Evolutionary conservation across 2,888 invertebrate genomes (phyloP).

Genomic region (Calameuta filiformis): DNA sequence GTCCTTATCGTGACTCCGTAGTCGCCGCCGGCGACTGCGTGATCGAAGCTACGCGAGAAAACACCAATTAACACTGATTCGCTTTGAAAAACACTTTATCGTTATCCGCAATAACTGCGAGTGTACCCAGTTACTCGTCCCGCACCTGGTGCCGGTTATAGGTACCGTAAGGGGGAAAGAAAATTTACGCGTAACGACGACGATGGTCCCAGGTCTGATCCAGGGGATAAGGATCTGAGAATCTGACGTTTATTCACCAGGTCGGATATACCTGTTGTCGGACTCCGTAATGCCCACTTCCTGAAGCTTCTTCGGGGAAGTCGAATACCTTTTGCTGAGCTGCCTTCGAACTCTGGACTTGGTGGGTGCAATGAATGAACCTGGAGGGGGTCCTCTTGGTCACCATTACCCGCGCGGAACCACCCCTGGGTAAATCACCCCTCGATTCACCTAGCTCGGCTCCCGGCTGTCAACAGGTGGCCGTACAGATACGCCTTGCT

Average conservation of each 20-base stretch:
- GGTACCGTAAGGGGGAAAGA: background rate
- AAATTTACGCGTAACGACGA: background rate
- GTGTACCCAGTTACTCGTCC: background rate
- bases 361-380: background rate
- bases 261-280: background rate
- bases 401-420: background rate
- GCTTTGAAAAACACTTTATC: conserved; percentile 48
- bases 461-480: conserved; percentile 63
- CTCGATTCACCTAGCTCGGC: conserved; percentile 48
- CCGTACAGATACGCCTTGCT: conserved; percentile 53
- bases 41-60: conserved; percentile 42
- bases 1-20: conserved; percentile 20
- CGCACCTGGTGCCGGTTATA: background rate
- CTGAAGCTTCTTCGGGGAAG: background rate
- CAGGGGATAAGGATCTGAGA: background rate
- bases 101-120: conserved; percentile 35
- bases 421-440: conserved; percentile 13
- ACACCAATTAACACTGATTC: conserved; percentile 52
- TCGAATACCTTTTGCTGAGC: background rate
- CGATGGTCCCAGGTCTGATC: background rate
- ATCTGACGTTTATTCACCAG: background rate
- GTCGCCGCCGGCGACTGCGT: conserved; percentile 3
- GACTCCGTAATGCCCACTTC: background rate
- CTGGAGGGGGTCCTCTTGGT: background rate
- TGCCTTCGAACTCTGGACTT: background rate